A percentile compares a stretch with the other conserved stretches of the same genome.
phyloP scores from a whole-genome alignment of 2,797 vertebrate species.

The Phoxinus dragarum region DNA sequence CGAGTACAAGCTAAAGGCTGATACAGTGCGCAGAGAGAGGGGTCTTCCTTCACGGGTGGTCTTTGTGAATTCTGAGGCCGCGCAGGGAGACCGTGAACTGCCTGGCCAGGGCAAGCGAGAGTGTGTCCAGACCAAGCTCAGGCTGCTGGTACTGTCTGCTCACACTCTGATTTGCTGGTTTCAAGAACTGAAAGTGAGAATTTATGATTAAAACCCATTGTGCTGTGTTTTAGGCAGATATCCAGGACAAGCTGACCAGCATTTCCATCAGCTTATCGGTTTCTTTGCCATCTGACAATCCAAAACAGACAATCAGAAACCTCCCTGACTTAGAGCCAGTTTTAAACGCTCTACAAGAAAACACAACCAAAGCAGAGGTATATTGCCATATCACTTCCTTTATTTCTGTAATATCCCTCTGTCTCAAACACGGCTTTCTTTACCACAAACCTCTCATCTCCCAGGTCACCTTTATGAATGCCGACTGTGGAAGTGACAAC shows the following conservation, averaged over 20 bases:
- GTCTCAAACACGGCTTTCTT: neutral
- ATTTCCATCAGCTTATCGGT: constrained; percentile 82
- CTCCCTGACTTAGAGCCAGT: constrained; percentile 81
- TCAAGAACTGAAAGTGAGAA: neutral
- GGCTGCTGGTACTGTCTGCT: constrained; percentile 79
- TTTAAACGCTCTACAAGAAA: constrained; percentile 81
- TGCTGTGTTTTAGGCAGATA: constrained; percentile 75
- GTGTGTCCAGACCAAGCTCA: constrained; percentile 77
- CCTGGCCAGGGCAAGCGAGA: constrained; percentile 71
- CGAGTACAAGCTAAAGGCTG: constrained; percentile 81
- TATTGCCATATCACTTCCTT: neutral
- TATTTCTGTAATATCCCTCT: no score
- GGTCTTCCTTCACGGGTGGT: constrained; percentile 78
- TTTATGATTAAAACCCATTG: neutral
- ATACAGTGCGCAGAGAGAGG: constrained; percentile 76
- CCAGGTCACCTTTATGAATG: constrained; percentile 86
- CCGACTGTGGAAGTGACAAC: constrained; percentile 88
- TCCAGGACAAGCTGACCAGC: constrained; percentile 84
- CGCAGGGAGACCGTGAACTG: constrained; percentile 73
- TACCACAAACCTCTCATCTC: constrained; percentile 24
- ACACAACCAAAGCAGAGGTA: constrained; percentile 78
- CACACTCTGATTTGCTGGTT: neutral
- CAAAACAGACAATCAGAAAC: constrained; percentile 67
- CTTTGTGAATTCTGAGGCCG: constrained; percentile 65
- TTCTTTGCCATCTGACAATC: constrained; percentile 73